These are phyloP conservation scores for Synergus umbraculus DNA, from an alignment of 2,888 invertebrate species.

Conservation along the genomic window DNA sequence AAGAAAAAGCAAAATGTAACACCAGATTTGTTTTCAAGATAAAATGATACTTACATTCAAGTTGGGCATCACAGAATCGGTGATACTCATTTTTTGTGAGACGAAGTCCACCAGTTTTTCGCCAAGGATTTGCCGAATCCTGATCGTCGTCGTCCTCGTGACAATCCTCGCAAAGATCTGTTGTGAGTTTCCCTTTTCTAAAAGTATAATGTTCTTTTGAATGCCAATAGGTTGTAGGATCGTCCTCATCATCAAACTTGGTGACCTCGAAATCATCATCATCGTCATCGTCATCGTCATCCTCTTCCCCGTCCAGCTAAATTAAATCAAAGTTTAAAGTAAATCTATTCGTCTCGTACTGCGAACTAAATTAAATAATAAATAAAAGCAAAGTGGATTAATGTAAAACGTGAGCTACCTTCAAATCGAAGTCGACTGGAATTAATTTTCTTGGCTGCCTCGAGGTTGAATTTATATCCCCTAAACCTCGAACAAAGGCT, in stretches of 20 bases:
- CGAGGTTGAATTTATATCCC: conserved; percentile 36
- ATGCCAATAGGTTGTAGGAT: conserved; percentile 62
- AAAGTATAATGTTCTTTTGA: conserved; percentile 59
- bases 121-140: conserved; percentile 76
- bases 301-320: conserved; percentile 75
- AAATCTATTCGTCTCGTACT: background rate
- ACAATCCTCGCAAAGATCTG: conserved; percentile 60
- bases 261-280: conserved; percentile 69
- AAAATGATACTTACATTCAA: conserved; percentile 82
- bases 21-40: too few relatives aligned
- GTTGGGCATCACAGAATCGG: conserved; percentile 87
- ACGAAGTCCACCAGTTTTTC: conserved; percentile 69
- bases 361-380: background rate
- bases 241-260: conserved; percentile 69
- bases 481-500: conserved; percentile 44
- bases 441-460: conserved; percentile 66
- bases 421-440: conserved; percentile 73
- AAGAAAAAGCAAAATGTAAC: conserved; percentile 26
- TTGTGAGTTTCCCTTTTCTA: conserved; percentile 51
- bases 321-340: background rate
- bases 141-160: conserved; percentile 70
- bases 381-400: conserved; percentile 20
- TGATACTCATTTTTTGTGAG: conserved; percentile 88
- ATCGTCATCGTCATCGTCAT: conserved; percentile 79
- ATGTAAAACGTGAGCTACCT: conserved; percentile 57